Percentiles rank a stretch among this genome's conserved stretches.
Evolutionary conservation across 2,797 vertebrate species (phyloP).

Genomic region (Rhinoraja longicauda): DNA sequence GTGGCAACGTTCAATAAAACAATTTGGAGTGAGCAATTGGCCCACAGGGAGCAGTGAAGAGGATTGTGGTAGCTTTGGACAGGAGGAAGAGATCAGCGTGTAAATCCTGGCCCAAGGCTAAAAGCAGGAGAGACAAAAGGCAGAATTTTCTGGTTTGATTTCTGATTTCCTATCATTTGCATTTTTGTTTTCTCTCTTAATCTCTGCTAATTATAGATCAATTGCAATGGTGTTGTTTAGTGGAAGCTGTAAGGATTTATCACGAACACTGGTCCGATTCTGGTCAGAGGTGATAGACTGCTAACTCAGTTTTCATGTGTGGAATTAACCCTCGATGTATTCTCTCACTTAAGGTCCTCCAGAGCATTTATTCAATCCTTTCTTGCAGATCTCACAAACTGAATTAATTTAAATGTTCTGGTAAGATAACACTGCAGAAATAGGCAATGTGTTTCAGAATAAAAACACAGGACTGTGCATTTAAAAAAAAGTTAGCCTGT

Average conservation of each 20-base stretch:
- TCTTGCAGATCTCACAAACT: not conserved
- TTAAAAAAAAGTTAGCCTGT: not conserved
- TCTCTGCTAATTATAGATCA: constrained; percentile 30
- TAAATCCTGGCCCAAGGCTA: not conserved
- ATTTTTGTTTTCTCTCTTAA: constrained; percentile 2
- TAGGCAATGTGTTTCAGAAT: not conserved
- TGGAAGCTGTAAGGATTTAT: not conserved
- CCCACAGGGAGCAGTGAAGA: not conserved
- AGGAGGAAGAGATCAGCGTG: not conserved
- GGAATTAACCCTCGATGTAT: not conserved
- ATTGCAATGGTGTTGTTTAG: not conserved
- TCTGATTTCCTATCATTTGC: not conserved
- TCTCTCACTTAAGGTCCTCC: not conserved
- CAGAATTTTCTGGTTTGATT: constrained; percentile 11
- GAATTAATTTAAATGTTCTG: constrained; percentile 13
- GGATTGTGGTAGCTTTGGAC: not conserved
- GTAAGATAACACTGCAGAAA: not conserved
- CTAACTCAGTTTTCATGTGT: not conserved
- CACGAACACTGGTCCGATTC: not conserved
- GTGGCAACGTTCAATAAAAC: not conserved
- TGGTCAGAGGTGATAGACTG: not conserved
- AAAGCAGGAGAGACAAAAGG: constrained; percentile 18
- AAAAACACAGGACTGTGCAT: not conserved
- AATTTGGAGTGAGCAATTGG: not conserved
- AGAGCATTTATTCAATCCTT: not conserved